These are phyloP conservation scores for Crocallis elinguaria DNA, from an alignment of 2,888 invertebrate species.

Conservation along the genomic window DNA sequence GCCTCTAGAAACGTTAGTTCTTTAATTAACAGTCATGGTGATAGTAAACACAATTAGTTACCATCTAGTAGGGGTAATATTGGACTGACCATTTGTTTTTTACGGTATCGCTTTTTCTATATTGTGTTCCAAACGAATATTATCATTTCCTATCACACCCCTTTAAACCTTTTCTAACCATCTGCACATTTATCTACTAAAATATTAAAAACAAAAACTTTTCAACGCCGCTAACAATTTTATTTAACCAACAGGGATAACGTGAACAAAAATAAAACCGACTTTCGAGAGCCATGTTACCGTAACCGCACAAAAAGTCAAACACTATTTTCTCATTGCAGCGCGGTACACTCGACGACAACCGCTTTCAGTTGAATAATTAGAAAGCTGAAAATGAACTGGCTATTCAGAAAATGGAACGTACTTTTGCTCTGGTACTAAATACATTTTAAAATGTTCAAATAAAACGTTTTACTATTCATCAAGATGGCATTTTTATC, in stretches of 20 bases:
- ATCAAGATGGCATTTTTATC: too few relatives aligned
- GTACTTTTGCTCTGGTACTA: background rate
- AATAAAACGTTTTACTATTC: background rate
- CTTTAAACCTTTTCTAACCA: background rate
- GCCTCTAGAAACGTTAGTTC: too few relatives aligned
- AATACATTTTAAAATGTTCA: background rate
- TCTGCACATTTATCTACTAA: background rate
- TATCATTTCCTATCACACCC: too few relatives aligned
- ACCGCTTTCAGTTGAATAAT: slow-evolving; percentile 51
- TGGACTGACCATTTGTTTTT: too few relatives aligned
- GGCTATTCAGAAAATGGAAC: background rate
- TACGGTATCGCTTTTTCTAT: too few relatives aligned
- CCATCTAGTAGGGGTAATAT: too few relatives aligned
- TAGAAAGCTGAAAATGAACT: slow-evolving; percentile 19
- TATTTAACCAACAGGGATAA: slow-evolving; percentile 12
- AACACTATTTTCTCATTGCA: slow-evolving; percentile 44
- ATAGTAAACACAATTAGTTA: too few relatives aligned
- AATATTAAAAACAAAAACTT: slow-evolving; percentile 5
- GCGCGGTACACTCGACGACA: slow-evolving; percentile 47
- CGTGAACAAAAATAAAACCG: slow-evolving; percentile 11
- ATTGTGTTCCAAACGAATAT: too few relatives aligned
- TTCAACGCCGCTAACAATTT: slow-evolving; percentile 7
- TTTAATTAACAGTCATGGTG: too few relatives aligned
- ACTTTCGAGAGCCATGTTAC: slow-evolving; percentile 17
- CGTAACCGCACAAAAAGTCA: slow-evolving; percentile 37